Conservation (phyloP, 2,113 vertebrate genomes). For the Sminthopsis crassicaudata region DNA sequence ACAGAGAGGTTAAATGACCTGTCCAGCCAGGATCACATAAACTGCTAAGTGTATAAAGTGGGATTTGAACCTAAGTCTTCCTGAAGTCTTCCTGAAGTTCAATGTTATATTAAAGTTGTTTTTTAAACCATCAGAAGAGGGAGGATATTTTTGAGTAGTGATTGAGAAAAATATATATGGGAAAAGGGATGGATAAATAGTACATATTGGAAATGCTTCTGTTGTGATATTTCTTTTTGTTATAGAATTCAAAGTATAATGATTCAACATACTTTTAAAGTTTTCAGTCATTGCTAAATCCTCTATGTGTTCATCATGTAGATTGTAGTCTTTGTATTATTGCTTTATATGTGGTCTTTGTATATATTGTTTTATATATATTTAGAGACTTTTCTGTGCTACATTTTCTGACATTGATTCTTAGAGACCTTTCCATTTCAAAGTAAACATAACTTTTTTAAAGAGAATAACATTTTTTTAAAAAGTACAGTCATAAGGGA, state of each 20-base stretch:
- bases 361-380: constrained; percentile 15
- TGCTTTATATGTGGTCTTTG: constrained; percentile 39
- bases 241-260: constrained; percentile 51
- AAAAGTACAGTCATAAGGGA: constrained; percentile 20
- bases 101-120: too few species aligned
- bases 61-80: too few species aligned
- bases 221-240: constrained; percentile 28
- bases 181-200: neutral
- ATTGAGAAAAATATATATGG: too few species aligned
- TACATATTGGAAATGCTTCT: constrained; percentile 4
- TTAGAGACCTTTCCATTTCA: constrained; percentile 35
- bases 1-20: too few species aligned
- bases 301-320: constrained; percentile 11
- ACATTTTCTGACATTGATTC: constrained; percentile 11
- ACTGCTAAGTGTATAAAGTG: too few species aligned
- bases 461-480: constrained; percentile 4
- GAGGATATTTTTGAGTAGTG: too few species aligned
- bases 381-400: constrained; percentile 52
- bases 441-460: constrained; percentile 26
- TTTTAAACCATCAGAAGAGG: too few species aligned
- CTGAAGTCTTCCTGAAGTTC: too few species aligned
- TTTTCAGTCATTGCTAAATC: constrained; percentile 27
- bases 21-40: too few species aligned
- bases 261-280: constrained; percentile 16
- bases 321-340: constrained; percentile 49